Conservation (phyloP, 2,113 vertebrate species). For the Excalfactoria chinensis region DNA sequence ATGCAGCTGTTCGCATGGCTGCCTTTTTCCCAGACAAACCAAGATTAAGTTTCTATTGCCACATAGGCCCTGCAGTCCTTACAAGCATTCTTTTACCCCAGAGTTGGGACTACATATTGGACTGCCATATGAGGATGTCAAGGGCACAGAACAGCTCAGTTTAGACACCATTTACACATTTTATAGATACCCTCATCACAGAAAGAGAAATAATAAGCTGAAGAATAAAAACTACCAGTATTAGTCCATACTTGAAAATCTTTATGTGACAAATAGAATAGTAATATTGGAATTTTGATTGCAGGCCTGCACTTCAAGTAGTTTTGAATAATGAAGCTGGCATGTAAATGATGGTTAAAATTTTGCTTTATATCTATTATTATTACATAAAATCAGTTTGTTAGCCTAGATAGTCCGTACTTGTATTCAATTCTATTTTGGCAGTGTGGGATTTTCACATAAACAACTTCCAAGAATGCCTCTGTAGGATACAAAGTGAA, state of each 20-base stretch:
- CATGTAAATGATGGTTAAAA: background rate
- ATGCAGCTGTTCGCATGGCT: background rate
- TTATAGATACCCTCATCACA: background rate
- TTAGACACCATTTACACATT: background rate
- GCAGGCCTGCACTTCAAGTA: background rate
- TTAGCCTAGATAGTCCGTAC: background rate
- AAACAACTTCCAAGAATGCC: background rate
- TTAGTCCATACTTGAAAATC: background rate
- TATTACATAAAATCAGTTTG: background rate
- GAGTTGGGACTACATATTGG: background rate
- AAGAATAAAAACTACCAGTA: background rate
- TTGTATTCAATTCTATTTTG: background rate
- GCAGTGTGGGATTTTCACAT: background rate
- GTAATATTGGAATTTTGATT: background rate
- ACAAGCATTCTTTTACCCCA: background rate
- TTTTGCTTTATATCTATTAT: background rate
- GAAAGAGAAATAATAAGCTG: background rate
- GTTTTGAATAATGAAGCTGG: background rate
- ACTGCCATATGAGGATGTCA: background rate
- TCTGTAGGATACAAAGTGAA: background rate
- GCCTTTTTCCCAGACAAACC: conserved; percentile 12
- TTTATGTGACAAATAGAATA: background rate
- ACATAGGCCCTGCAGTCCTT: background rate
- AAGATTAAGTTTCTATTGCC: conserved; percentile 20
- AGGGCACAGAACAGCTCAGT: background rate